Evolutionary conservation across 92 coral and sea anemone genomes (phyloP).

Genomic region (Isaurus tuberculatus): DNA sequence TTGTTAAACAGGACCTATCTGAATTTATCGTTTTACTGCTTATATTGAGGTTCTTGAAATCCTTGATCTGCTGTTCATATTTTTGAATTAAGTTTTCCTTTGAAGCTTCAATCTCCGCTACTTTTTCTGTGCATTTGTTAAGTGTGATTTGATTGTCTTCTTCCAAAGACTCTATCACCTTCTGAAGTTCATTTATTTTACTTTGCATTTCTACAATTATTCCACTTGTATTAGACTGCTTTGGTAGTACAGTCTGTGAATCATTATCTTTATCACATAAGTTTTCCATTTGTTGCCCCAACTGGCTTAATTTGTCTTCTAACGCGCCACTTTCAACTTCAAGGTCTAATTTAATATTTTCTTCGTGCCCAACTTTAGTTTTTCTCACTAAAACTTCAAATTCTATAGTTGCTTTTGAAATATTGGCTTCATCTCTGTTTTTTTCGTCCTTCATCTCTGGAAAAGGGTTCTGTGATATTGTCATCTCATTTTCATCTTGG

Average conservation of each 20-base stretch:
- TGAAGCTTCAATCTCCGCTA: conserved; percentile 49
- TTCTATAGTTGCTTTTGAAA: conserved; percentile 52
- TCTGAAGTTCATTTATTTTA: conserved; percentile 53
- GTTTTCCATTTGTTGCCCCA: no score
- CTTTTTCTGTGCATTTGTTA: conserved; percentile 38
- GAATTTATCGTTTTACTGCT: not conserved
- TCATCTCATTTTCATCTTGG: conserved; percentile 50
- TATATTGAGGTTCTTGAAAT: conserved; percentile 31
- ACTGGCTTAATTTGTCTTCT: no score
- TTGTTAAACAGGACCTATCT: not conserved
- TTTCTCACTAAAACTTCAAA: conserved; percentile 12
- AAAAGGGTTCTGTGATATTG: conserved; percentile 50
- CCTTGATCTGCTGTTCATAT: conserved; percentile 54
- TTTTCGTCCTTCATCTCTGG: conserved; percentile 64
- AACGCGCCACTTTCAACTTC: no score
- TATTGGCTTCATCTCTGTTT: conserved; percentile 52
- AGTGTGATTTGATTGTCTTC: conserved; percentile 53
- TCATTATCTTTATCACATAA: not conserved
- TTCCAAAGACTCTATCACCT: conserved; percentile 56
- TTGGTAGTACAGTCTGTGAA: no score
- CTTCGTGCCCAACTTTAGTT: no score
- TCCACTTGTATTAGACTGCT: no score
- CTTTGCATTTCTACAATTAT: conserved; percentile 28
- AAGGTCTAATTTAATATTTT: no score
- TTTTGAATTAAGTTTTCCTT: conserved; percentile 34